A percentile compares a stretch with the other conserved stretches of the same genome.
phyloP scores from a whole-genome alignment of 2,797 vertebrate species.

The Furcifer pardalis region DNA sequence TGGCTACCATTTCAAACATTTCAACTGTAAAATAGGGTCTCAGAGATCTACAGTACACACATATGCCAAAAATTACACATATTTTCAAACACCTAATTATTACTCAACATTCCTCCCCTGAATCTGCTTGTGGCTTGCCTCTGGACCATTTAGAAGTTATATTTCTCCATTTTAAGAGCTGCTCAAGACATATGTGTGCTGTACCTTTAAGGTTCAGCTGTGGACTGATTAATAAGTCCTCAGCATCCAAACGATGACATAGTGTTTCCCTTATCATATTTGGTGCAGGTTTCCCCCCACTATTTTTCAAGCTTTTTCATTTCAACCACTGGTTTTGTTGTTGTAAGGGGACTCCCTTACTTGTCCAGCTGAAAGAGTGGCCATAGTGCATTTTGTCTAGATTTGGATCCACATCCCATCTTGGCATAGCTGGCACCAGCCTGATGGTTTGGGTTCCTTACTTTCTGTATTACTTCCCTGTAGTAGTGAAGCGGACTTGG shows the following conservation, averaged over 20 bases:
- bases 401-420: background rate
- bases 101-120: background rate
- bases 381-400: background rate
- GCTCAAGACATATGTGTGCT: background rate
- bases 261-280: no score
- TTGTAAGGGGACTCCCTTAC: background rate
- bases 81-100: slow-evolving; percentile 9
- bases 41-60: background rate
- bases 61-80: background rate
- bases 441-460: background rate
- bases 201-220: no score
- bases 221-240: no score
- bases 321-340: no score
- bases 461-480: background rate
- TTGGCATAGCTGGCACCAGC: no score
- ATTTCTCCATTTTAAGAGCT: background rate
- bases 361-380: background rate
- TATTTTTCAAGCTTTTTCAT: no score
- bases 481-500: no score
- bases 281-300: no score
- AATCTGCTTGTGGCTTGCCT: background rate
- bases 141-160: background rate
- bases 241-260: no score
- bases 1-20: no score
- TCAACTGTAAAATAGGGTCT: background rate